Base-by-base conservation (phyloP, 2,797 vertebrate species). In the Hypotaenidia okinawae region DNA sequence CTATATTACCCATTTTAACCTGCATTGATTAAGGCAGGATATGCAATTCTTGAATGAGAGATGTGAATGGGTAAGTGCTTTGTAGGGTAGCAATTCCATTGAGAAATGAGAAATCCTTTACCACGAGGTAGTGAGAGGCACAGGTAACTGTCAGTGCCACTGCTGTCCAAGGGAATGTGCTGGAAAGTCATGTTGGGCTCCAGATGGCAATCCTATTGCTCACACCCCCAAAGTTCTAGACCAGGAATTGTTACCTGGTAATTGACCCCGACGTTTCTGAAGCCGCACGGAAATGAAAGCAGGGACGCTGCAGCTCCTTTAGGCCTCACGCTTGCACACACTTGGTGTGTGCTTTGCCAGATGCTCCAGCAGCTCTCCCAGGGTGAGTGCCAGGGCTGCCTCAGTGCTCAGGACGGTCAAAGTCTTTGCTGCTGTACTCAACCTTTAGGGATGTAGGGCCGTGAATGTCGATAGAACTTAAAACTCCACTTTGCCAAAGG, bases 151-250 rank as follows among this genome's bases (percentile, higher is more conserved):
- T 9, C 61, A 62, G 41, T 19, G 58, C 52, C 58, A 6, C 8
- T 52, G 43, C 61, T 66, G 64, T 57, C 33, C 78, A 4, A 28
- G 10, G 51, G 91, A 94, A 94, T 55, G 70, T 94, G 49, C 92
- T 84, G 32, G 78, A 37, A 89, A 61, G 82, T 52, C 21, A 5
- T 73, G 33, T 19, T 35, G 63, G 57, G 92, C 96, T 94, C 85
- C 90, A 95, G 93, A 84, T 94, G 94, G 96, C 89, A 95, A 66
- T 69, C 6, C 79, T 41, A 76, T 69, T 69, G 90, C 87, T 92
- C 32, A 63, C 47, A 77, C 69, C 37, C 27, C 45, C 5, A 18
- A 9, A 47, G 47, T 47, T 23, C 47, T 8, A 24, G 55, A 61
- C 23, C 30, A 41, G 55, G 55, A 84, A 63, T 43, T 66, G 41